phyloP scores from a whole-genome alignment of 2,888 invertebrate species.

The Papilio gigon region DNA sequence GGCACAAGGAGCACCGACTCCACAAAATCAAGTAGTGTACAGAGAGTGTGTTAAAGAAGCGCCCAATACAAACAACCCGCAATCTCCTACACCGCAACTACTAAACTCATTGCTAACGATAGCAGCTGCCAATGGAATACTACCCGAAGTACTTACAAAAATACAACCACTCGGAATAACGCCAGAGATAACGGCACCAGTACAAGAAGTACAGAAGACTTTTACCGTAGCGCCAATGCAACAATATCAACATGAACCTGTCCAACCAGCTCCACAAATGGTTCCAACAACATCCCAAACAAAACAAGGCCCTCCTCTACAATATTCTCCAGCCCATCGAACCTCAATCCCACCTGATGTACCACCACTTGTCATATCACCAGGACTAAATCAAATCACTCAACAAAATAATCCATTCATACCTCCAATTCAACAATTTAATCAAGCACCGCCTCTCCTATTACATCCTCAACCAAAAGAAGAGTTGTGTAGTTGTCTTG shows the following conservation, averaged over 20 bases:
- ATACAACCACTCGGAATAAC: slow-evolving; percentile 38
- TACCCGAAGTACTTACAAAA: slow-evolving; percentile 46
- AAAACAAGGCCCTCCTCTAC: slow-evolving; percentile 8
- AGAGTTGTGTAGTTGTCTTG: slow-evolving; percentile 17
- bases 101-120: slow-evolving; percentile 49
- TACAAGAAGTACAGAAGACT: slow-evolving; percentile 27
- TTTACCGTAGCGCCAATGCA: slow-evolving; percentile 35
- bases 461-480: slow-evolving; percentile 43
- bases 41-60: slow-evolving; percentile 36
- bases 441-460: slow-evolving; percentile 41
- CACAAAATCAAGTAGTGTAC: slow-evolving; percentile 23
- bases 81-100: slow-evolving; percentile 45
- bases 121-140: slow-evolving; percentile 49
- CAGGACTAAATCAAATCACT: slow-evolving; percentile 40
- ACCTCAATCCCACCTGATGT: slow-evolving; percentile 7
- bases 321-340: slow-evolving; percentile 7
- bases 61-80: slow-evolving; percentile 22
- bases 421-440: slow-evolving; percentile 39
- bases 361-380: slow-evolving; percentile 39
- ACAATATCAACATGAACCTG: slow-evolving; percentile 30
- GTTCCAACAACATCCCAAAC: slow-evolving; percentile 15
- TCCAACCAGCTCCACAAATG: slow-evolving; percentile 12
- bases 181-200: slow-evolving; percentile 28
- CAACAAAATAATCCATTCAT: slow-evolving; percentile 42
- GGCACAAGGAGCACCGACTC: slow-evolving; percentile 23